Evolutionary conservation across 2,888 invertebrate genomes (phyloP), one percentile per base, ranked within the genome.

Genomic region (Elaeidobius kamerunicus): DNA sequence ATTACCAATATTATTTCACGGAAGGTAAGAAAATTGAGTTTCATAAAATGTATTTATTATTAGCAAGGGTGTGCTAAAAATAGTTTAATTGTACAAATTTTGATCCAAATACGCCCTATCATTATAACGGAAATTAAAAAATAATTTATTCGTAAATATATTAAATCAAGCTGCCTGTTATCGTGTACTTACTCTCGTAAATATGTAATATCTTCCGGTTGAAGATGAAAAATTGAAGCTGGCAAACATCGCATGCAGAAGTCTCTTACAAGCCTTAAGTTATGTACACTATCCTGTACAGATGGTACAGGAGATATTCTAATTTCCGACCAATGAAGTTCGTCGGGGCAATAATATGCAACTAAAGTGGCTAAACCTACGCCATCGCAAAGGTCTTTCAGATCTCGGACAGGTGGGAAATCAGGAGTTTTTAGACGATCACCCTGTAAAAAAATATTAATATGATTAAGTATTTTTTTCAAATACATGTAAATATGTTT

Each of bases 191-290:
- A 71, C 87, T 91, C 91, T 73, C 91, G 82, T 84, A 93, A 88
- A 70, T 93, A 95, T 30, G 94, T 88, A 62, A 96, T 85, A 73
- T 97, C 96, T 73, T 96, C 95, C n/a, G 92, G 90, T 75, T 87
- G 83, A 82, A 96, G 87, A 74, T 94, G 93, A 78, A 93, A 94
- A 71, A 91, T 87, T 67, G 88, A 84, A 70, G 87, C 85, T 65
- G 94, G 92, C 72, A 95, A 80, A 72, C 87, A 83, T 67, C 83
- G 82, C 66, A 82, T 79, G 71, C 93, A 94, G 78, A 96, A 95
- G 69, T 87, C 83, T 72, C 87, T 83, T 58, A 96, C 88, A 68
- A 94, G 79, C 73, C 88, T 83, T 46, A 96, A 82, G 76, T 96
- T 96, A 76, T 93, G 88, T 64, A 95, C 80, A 63, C 91, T 92